Conservation (phyloP, 2,888 invertebrate genomes). For the Acanthosepion esculentum region DNA sequence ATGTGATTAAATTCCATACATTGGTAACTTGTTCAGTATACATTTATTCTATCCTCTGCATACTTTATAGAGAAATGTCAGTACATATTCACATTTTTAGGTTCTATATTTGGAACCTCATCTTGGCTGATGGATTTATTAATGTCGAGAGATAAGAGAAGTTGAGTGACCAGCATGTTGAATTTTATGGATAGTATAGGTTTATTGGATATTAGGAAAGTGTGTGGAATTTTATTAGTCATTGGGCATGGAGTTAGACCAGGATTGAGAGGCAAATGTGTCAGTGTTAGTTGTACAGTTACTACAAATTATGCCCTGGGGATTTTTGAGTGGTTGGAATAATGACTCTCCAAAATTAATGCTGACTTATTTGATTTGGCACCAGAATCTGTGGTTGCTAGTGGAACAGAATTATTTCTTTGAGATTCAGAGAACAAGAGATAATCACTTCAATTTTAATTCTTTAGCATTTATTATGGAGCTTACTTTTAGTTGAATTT, state of each 20-base stretch:
- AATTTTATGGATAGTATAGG: slow-evolving; percentile 9
- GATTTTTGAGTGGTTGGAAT: neutral
- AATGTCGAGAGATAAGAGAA: neutral
- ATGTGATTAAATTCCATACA: neutral
- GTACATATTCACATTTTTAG: neutral
- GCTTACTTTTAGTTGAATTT: neutral
- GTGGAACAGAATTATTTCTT: neutral
- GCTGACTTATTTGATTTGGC: neutral
- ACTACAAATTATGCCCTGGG: neutral
- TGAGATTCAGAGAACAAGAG: neutral
- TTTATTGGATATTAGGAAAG: slow-evolving; percentile 17
- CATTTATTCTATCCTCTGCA: neutral
- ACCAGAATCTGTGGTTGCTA: neutral
- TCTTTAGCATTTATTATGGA: neutral
- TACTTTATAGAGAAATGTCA: neutral
- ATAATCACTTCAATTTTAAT: neutral
- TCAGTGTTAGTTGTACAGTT: neutral
- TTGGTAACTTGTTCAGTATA: neutral
- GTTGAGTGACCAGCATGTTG: slow-evolving; percentile 33
- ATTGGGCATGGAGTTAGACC: neutral
- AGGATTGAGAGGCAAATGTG: slow-evolving; percentile 33
- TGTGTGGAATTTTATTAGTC: neutral
- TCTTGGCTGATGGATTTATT: slow-evolving; percentile 15
- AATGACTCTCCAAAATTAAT: neutral
- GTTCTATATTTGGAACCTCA: slow-evolving; percentile 2